Evolutionary conservation across 2,797 vertebrate genomes (phyloP), one percentile per base, ranked within the genome.

Genomic region (Urophycis tenuis): DNA sequence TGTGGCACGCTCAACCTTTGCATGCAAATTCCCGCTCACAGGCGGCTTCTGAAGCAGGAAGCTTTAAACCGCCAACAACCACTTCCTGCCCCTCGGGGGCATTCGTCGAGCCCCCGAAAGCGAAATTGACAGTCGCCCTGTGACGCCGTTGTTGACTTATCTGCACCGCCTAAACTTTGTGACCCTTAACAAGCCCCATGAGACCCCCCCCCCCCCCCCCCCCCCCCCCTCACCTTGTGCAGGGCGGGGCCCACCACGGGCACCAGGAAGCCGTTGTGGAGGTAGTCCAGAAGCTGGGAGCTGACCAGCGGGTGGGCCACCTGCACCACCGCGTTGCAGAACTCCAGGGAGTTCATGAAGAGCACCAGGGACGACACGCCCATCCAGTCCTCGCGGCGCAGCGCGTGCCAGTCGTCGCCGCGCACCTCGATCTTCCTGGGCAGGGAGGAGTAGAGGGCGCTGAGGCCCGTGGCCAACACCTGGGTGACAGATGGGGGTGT

Each of bases 301-400:
- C 95, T 95, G 74, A 99, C 96, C 76, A 96, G 88, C 0, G 96
- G 96, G 80, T 98, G 97, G 60, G 96, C 94, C 0, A 99, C 96
- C 94, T 99, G 97, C 81, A 97, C 95, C 79, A 99, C 96, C 0
- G 97, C 97, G 0, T 98, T 99, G 90, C 97, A 99, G 92, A 99
- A 99, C 88, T 99, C 97, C 1, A 99, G 89, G 0, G 96, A 98
- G 90, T 96, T 99, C 96, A 99, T 98, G 89, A 99, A 99, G 25
- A 98, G 93, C 3, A 95, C 95, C 0, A 99, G 93, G 0, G 96
- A 95, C 0, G 97, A 94, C 74, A 97, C 95, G 0, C 94, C 93
- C 0, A 95, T 92, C 97, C 97, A 99, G 92, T 99, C 97, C 88
- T 98, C 96, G 0, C 95, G 91, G 71, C 95, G 93, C 85, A 99